Evolutionary conservation across 2,888 invertebrate genomes (phyloP).

Genomic region (Mythimna impura): DNA sequence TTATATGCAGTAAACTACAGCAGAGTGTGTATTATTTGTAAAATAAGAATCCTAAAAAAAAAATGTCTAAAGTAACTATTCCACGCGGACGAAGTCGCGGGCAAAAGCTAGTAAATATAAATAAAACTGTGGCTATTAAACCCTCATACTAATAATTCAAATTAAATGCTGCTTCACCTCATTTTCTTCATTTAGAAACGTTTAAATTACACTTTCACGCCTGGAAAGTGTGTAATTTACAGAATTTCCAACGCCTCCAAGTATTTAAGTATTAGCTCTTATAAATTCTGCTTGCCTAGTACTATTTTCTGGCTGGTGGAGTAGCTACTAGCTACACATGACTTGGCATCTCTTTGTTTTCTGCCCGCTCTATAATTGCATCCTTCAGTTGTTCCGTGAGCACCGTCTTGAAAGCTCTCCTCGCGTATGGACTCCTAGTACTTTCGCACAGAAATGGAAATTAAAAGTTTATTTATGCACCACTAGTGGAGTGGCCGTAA

Average conservation of each 20-base stretch:
- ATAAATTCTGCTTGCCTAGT: slow-evolving; percentile 58
- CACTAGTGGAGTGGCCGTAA: too few relatives aligned
- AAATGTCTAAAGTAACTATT: too few relatives aligned
- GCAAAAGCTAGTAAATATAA: too few relatives aligned
- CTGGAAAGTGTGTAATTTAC: slow-evolving; percentile 43
- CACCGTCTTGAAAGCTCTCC: slow-evolving; percentile 43
- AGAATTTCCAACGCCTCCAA: slow-evolving; percentile 49
- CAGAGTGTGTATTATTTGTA: too few relatives aligned
- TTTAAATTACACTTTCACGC: slow-evolving; percentile 46
- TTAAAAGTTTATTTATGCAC: slow-evolving; percentile 20
- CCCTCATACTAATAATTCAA: slow-evolving; percentile 7
- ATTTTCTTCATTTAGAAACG: slow-evolving; percentile 43
- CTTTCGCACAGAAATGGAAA: slow-evolving; percentile 23
- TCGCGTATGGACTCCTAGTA: slow-evolving; percentile 48
- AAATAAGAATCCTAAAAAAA: too few relatives aligned
- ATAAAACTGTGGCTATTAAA: not conserved
- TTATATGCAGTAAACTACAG: too few relatives aligned
- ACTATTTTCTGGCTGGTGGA: slow-evolving; percentile 41
- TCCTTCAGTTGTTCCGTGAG: slow-evolving; percentile 60
- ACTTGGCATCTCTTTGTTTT: slow-evolving; percentile 60
- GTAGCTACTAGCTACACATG: slow-evolving; percentile 40
- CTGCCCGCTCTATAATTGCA: slow-evolving; percentile 63
- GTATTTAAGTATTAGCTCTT: slow-evolving; percentile 57
- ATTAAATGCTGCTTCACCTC: slow-evolving; percentile 35
- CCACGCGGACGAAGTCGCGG: too few relatives aligned